These are phyloP conservation scores for Lomographa bimaculata DNA, from an alignment of 2,888 invertebrate species.

Conservation along the genomic window DNA sequence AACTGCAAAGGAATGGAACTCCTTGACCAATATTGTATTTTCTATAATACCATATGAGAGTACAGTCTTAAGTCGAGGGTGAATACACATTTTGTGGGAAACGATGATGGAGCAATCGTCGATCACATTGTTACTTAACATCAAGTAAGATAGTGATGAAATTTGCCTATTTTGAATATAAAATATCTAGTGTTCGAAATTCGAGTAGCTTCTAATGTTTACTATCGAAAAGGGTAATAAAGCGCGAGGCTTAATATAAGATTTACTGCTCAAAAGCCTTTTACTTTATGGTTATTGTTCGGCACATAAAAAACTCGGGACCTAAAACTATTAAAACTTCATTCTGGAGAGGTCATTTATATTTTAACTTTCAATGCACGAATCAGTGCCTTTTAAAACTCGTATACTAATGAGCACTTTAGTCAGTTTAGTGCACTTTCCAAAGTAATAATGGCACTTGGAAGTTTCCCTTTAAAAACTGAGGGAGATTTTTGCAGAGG, in stretches of 20 bases:
- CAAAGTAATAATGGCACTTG: slow-evolving; percentile 64
- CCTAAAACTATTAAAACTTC: slow-evolving; percentile 28
- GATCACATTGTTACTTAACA: too few relatives aligned
- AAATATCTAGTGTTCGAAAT: too few relatives aligned
- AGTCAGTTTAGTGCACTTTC: slow-evolving; percentile 62
- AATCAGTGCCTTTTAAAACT: slow-evolving; percentile 41
- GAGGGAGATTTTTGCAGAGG: slow-evolving; percentile 32
- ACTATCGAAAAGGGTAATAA: slow-evolving; percentile 19
- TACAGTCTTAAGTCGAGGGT: too few relatives aligned
- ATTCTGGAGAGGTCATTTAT: slow-evolving; percentile 20
- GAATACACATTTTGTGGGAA: too few relatives aligned
- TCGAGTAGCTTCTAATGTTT: slow-evolving; percentile 14
- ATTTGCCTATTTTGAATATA: too few relatives aligned
- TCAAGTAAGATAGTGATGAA: too few relatives aligned
- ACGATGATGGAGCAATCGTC: too few relatives aligned
- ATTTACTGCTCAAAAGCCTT: slow-evolving; percentile 20
- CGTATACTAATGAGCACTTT: slow-evolving; percentile 60
- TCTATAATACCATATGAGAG: too few relatives aligned
- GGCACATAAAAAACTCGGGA: slow-evolving; percentile 23
- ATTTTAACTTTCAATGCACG: slow-evolving; percentile 35
- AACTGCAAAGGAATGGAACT: too few relatives aligned
- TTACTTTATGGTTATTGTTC: slow-evolving; percentile 19
- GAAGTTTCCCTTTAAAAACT: slow-evolving; percentile 55
- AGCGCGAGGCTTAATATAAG: slow-evolving; percentile 11
- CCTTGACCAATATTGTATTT: too few relatives aligned